A percentile compares a stretch with the other conserved stretches of the same genome.
These are phyloP conservation scores for Strigamia maritima DNA, from an alignment of 2,888 invertebrate genomes.

Conservation along the genomic window DNA sequence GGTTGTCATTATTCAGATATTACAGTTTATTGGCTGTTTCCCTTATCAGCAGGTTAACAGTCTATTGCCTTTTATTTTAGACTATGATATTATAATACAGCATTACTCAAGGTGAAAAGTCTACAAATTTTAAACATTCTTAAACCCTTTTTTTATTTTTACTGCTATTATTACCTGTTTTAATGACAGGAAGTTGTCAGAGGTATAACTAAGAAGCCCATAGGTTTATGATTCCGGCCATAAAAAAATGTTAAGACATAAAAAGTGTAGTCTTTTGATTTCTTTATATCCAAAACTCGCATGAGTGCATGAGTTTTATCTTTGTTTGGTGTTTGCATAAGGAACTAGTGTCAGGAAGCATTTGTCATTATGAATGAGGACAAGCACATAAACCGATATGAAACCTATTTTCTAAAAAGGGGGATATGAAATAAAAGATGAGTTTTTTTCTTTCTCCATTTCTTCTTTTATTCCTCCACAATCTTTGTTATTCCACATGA, in stretches of 20 bases:
- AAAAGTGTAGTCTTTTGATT: neutral
- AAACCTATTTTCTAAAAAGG: neutral
- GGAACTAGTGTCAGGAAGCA: neutral
- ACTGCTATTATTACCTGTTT: neutral
- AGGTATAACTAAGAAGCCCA: neutral
- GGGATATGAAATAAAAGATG: neutral
- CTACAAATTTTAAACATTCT: too few species aligned
- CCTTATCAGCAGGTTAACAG: too few species aligned
- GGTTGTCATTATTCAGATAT: too few species aligned
- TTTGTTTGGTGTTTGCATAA: neutral
- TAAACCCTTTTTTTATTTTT: neutral
- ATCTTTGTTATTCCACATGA: neutral
- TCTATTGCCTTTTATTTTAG: too few species aligned
- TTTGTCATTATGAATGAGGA: conserved; percentile 10
- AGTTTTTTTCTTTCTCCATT: neutral
- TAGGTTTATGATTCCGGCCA: neutral
- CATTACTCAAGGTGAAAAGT: too few species aligned
- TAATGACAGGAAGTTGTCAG: neutral
- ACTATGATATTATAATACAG: too few species aligned
- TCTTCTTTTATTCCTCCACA: neutral
- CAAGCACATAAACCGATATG: conserved; percentile 2
- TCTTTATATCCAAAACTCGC: neutral
- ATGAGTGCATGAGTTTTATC: neutral
- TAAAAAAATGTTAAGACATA: neutral
- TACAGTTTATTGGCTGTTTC: too few species aligned